phyloP scores from a whole-genome alignment of 2,113 vertebrate species.

The Brachirus orientalis region DNA sequence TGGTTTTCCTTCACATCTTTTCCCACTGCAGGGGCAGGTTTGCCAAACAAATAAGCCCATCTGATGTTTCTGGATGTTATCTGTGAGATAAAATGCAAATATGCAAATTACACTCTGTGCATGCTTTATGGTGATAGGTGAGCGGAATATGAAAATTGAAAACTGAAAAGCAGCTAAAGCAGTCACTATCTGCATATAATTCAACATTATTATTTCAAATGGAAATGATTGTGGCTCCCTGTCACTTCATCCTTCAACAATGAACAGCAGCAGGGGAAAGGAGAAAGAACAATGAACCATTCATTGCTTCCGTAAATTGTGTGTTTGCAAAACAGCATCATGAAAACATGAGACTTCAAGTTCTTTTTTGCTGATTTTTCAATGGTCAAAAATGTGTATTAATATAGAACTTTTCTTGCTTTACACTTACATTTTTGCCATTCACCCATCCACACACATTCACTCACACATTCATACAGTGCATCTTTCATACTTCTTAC shows the following conservation, averaged over 20 bases:
- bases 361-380: too few species aligned
- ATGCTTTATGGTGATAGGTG: constrained; percentile 2
- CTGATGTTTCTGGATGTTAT: constrained; percentile 15
- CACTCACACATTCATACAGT: too few species aligned
- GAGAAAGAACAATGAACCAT: too few species aligned
- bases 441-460: too few species aligned
- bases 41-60: constrained; percentile 17
- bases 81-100: constrained; percentile 23
- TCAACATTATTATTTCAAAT: constrained; percentile 1
- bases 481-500: too few species aligned
- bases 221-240: constrained; percentile 23
- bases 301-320: too few species aligned
- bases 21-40: background rate
- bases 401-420: too few species aligned
- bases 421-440: too few species aligned
- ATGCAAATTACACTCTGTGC: constrained; percentile 50
- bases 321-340: too few species aligned
- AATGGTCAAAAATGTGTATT: too few species aligned
- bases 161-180: constrained; percentile 31
- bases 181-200: constrained; percentile 34
- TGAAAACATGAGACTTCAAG: too few species aligned
- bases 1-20: background rate
- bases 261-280: too few species aligned
- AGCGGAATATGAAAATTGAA: constrained; percentile 6
- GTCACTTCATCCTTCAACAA: constrained; percentile 21